Evolutionary conservation across 2,113 vertebrate genomes (phyloP).

Genomic region (Lepus timidus): DNA sequence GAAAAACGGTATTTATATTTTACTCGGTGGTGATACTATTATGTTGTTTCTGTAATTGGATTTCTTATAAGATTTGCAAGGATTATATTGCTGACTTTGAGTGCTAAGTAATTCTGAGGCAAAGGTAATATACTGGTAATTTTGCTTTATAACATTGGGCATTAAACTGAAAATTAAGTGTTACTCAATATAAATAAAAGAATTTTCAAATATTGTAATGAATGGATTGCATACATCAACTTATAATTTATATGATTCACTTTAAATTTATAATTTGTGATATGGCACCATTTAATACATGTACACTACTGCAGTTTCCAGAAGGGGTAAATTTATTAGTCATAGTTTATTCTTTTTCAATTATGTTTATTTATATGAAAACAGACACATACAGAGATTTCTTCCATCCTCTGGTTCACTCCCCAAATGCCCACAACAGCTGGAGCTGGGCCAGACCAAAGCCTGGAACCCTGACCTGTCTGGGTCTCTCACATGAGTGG

Average conservation of each 20-base stretch:
- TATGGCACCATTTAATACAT: constrained; percentile 12
- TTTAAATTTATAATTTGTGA: constrained; percentile 58
- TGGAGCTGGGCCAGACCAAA: too few relatives aligned
- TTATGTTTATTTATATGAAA: too few relatives aligned
- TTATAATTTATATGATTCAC: constrained; percentile 42
- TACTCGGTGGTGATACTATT: background rate
- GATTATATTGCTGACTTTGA: constrained; percentile 16
- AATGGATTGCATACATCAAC: constrained; percentile 52
- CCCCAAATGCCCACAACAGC: too few relatives aligned
- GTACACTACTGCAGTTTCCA: constrained; percentile 8
- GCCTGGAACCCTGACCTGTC: too few relatives aligned
- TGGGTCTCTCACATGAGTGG: too few relatives aligned
- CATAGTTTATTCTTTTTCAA: background rate
- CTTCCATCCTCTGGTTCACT: too few relatives aligned
- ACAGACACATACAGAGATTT: too few relatives aligned
- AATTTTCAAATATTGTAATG: constrained; percentile 4
- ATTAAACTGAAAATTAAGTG: constrained; percentile 61
- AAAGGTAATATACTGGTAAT: constrained; percentile 40
- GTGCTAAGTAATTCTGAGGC: constrained; percentile 33
- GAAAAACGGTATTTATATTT: constrained; percentile 6
- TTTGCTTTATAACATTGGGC: background rate
- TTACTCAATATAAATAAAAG: constrained; percentile 9
- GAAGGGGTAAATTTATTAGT: background rate
- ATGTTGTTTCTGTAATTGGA: background rate
- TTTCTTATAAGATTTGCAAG: constrained; percentile 28